Evolutionary conservation across 1,140 invertebrate species (phyloP).

Genomic region (Bombus confusus): DNA sequence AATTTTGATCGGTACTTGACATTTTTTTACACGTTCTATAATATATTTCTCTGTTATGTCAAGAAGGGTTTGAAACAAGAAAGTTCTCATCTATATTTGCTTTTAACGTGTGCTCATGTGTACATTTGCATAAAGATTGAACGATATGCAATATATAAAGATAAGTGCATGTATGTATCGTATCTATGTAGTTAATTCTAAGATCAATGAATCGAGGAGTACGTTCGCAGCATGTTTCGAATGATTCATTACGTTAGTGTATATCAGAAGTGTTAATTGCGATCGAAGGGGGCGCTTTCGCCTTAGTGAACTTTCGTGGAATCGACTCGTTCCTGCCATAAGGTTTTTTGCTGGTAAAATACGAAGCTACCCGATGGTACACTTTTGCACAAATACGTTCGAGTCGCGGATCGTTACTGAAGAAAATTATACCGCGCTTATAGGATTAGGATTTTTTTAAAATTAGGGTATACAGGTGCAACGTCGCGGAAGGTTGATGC

Average conservation of each 20-base stretch:
- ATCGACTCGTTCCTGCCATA: constrained; percentile 27
- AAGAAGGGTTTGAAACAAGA: background rate
- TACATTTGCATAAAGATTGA: background rate
- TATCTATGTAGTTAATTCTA: background rate
- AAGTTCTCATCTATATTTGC: background rate
- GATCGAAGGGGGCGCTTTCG: constrained; percentile 34
- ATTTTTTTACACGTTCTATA: no score
- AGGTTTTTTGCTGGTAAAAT: constrained; percentile 8
- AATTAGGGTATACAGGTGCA: constrained; percentile 39
- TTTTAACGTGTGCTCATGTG: background rate
- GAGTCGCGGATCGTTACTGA: background rate
- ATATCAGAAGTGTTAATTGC: constrained; percentile 37
- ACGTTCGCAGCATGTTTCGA: background rate
- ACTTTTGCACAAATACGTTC: constrained; percentile 8
- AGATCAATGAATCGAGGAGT: background rate
- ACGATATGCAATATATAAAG: background rate
- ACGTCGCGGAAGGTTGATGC: constrained; percentile 10
- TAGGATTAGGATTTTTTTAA: background rate
- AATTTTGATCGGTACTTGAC: background rate
- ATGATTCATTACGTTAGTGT: constrained; percentile 19
- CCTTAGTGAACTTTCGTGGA: background rate
- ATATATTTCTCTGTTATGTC: background rate
- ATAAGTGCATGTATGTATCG: background rate
- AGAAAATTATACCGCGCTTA: constrained; percentile 5
- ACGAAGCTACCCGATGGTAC: background rate